Evolutionary conservation across 2,888 invertebrate genomes (phyloP).

Genomic region (Callimorpha dominula): DNA sequence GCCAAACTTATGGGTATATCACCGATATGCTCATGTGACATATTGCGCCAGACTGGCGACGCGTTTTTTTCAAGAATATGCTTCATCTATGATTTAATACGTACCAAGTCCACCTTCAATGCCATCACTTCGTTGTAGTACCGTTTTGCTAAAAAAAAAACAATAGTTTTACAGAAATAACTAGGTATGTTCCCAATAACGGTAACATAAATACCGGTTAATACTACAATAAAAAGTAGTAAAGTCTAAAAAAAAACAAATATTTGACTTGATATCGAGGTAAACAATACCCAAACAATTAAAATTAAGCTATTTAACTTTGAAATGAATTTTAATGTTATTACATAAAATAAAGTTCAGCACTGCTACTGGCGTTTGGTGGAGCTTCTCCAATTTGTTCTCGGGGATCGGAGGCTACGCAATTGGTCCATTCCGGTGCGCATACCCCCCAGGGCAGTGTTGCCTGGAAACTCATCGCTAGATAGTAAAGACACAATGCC

Average conservation of each 20-base stretch:
- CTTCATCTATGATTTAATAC: constrained; percentile 29
- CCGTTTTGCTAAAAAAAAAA: constrained; percentile 69
- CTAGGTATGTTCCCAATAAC: not conserved
- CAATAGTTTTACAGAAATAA: not conserved
- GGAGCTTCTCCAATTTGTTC: constrained; percentile 45
- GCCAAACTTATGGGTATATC: too few species aligned
- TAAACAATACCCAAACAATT: too few species aligned
- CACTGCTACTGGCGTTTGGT: constrained; percentile 79
- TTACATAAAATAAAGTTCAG: constrained; percentile 85
- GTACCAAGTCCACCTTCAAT: constrained; percentile 78
- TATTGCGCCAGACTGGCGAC: too few species aligned
- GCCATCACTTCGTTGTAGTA: constrained; percentile 73
- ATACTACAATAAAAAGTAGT: not conserved
- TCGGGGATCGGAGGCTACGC: constrained; percentile 72
- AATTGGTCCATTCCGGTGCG: constrained; percentile 83
- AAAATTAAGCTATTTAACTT: too few species aligned
- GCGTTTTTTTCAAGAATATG: not conserved
- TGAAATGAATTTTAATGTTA: constrained; percentile 5
- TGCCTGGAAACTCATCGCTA: constrained; percentile 90
- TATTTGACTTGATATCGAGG: too few species aligned
- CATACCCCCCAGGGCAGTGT: constrained; percentile 92
- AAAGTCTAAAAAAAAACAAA: too few species aligned
- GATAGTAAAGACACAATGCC: constrained; percentile 91
- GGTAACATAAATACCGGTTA: not conserved
- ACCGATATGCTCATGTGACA: too few species aligned